Conservation (phyloP, 2,113 vertebrate species). For the Kryptolebias marmoratus region DNA sequence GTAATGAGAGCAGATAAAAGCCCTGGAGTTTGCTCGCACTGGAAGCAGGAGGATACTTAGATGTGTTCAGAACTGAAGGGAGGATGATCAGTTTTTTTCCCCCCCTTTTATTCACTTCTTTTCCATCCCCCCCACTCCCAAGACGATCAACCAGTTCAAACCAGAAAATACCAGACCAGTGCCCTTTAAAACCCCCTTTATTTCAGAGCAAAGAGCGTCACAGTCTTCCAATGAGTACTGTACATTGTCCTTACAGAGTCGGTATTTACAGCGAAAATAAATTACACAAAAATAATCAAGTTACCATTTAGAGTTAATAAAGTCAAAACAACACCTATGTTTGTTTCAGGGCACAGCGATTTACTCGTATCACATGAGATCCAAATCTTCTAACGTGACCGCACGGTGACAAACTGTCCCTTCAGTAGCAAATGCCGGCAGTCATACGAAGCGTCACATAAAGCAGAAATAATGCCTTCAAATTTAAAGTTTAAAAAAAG, state of each 20-base stretch:
- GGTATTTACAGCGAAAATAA: constrained; percentile 83
- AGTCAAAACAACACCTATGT: constrained; percentile 42
- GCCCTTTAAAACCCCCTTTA: constrained; percentile 80
- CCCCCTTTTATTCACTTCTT: constrained; percentile 11
- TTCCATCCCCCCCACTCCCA: background rate
- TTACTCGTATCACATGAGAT: background rate
- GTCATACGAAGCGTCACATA: constrained; percentile 47
- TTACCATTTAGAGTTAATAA: constrained; percentile 45
- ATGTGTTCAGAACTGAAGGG: constrained; percentile 5
- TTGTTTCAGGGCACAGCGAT: constrained; percentile 39
- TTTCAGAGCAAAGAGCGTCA: constrained; percentile 73
- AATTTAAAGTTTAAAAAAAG: background rate
- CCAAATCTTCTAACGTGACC: constrained; percentile 4
- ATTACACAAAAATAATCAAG: constrained; percentile 73
- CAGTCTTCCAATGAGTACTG: constrained; percentile 69
- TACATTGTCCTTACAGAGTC: constrained; percentile 69
- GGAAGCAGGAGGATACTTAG: background rate
- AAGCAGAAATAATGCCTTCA: constrained; percentile 20
- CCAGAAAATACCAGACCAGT: constrained; percentile 31
- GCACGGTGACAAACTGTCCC: constrained; percentile 14
- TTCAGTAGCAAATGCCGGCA: constrained; percentile 41
- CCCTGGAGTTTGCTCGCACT: constrained; percentile 4
- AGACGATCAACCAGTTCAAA: constrained; percentile 4
- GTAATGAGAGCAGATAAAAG: constrained; percentile 58
- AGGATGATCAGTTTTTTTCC: constrained; percentile 5